These are phyloP conservation scores for Xerus rutilus DNA, from an alignment of 2,797 vertebrate species.

Conservation along the genomic window DNA sequence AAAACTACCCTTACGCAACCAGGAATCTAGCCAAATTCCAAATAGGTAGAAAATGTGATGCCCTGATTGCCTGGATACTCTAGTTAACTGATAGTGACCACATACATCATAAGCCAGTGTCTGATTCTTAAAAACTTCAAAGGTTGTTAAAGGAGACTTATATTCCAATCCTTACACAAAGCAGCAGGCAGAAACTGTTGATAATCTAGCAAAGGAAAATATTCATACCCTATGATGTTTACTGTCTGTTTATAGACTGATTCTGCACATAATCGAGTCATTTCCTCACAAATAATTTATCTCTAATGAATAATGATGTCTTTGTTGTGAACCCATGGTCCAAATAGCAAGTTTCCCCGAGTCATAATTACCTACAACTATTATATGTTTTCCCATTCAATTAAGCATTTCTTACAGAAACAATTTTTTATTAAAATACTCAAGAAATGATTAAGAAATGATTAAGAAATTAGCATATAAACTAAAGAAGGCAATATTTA, in stretches of 20 bases:
- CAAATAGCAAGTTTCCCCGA: constrained; percentile 53
- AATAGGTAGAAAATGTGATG: not conserved
- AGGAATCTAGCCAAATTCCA: constrained; percentile 24
- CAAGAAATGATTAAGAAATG: constrained; percentile 66
- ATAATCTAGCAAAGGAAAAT: constrained; percentile 51
- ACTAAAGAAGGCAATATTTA: constrained; percentile 56
- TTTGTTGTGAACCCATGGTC: constrained; percentile 28
- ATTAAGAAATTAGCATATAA: constrained; percentile 70
- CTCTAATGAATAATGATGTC: constrained; percentile 61
- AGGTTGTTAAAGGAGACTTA: constrained; percentile 5
- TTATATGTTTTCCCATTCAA: constrained; percentile 59
- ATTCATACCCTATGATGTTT: constrained; percentile 41
- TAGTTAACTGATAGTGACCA: not conserved
- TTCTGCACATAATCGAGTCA: not conserved
- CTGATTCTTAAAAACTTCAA: constrained; percentile 44
- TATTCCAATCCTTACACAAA: not conserved
- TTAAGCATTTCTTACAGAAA: constrained; percentile 67
- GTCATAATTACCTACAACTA: constrained; percentile 48
- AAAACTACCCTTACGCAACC: not conserved
- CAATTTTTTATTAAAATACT: constrained; percentile 67
- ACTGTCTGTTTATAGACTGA: constrained; percentile 22
- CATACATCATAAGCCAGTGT: not conserved
- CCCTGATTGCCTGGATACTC: constrained; percentile 33
- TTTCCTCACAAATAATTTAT: constrained; percentile 65
- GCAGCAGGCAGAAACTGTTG: not conserved